These are phyloP conservation scores for Tenualosa ilisha DNA, from an alignment of 2,797 vertebrate genomes.

Conservation along the genomic window DNA sequence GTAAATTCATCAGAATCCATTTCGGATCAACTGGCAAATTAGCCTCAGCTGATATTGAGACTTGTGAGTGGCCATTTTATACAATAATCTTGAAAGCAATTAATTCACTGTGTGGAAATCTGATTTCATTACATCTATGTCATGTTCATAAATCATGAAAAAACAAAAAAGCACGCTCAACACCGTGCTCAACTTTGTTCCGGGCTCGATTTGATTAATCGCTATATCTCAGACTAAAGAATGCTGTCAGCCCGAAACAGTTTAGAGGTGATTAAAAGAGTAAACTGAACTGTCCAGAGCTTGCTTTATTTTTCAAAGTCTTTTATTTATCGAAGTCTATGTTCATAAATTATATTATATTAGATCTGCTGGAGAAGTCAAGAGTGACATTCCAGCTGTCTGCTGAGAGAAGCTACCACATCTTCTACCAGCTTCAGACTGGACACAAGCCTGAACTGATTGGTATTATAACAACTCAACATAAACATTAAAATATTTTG, in stretches of 20 bases:
- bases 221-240: too few relatives aligned
- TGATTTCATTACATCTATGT: neutral
- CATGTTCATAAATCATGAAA: too few relatives aligned
- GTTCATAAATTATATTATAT: neutral
- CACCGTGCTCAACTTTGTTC: too few relatives aligned
- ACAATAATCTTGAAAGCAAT: too few relatives aligned
- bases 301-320: too few relatives aligned
- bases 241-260: too few relatives aligned
- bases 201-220: too few relatives aligned
- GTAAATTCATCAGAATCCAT: conserved; percentile 45
- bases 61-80: conserved; percentile 25
- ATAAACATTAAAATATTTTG: neutral
- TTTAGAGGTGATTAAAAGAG: too few relatives aligned
- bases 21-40: conserved; percentile 35
- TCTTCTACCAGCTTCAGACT: conserved; percentile 79
- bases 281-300: too few relatives aligned
- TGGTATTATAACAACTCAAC: conserved; percentile 51
- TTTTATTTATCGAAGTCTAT: neutral
- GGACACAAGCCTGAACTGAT: conserved; percentile 78
- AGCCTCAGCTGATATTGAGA: conserved; percentile 41
- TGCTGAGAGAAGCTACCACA: conserved; percentile 80
- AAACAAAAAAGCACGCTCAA: too few relatives aligned
- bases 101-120: neutral
- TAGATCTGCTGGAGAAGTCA: conserved; percentile 81
- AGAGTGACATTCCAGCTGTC: conserved; percentile 81